Base-by-base conservation (phyloP, 2,113 vertebrate species). In the Sinosuthora webbiana region DNA sequence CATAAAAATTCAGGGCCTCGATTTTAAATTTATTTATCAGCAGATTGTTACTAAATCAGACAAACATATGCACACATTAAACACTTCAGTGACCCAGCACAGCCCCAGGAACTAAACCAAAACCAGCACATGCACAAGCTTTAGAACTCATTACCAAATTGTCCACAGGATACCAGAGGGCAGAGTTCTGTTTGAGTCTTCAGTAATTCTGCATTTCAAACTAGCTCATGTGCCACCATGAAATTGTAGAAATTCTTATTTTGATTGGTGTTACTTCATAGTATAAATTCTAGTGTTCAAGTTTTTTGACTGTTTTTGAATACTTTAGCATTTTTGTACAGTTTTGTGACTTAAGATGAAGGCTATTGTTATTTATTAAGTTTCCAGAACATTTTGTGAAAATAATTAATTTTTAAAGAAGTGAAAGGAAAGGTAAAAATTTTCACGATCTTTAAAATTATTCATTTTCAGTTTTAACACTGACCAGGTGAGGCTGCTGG, bases 41-140 rank as follows among this genome's bases (percentile, higher is more conserved):
- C 73, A 91, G 91, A 87, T 37, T 90, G 56, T 83, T 92, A 95
- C 87, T 91, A 87, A 91, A 89, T 84, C 59, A 83, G 94, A 77
- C 79, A 92, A 84, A 92, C 71, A 68, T 59, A 93, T 71, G 86
- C 56, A 41, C 35, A 15, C 33, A 87, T 86, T 90, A 83, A 93
- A 83, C 60, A 60, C 83, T 92, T 44, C 64, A 84, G 33, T 94
- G 86, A 83, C 25, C 53, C 80, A 82, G 35, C 31, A 15, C 3
- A 74, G 89, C 93, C 83, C 25, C 22, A 80, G 76, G 90, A 93
- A 31, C 31, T 44, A 30, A 47, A 62, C 22, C 52, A 44, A 33
- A 67, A 49, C 59, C 52, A 68, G 64, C n/a, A 53, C 50, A 74
- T 7, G 50, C 90, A 59, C 14, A 12, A 87, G 17, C 44, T 84